These are phyloP conservation scores for Agrotis clavis DNA, from an alignment of 2,888 invertebrate species.

Conservation along the genomic window DNA sequence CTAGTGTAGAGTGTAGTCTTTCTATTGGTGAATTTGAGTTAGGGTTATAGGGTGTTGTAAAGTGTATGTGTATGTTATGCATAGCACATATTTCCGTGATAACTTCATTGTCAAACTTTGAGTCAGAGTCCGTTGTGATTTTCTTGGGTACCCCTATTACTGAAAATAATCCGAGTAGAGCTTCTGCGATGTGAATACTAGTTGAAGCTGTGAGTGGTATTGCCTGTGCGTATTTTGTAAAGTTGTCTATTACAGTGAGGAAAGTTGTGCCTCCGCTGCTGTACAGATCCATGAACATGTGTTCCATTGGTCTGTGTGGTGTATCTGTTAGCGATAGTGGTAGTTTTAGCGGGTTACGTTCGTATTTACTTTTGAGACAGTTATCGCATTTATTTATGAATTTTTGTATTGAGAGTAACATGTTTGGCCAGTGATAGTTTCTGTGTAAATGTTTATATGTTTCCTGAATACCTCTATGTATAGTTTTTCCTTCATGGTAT, in stretches of 20 bases:
- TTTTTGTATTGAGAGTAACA: slow-evolving; percentile 59
- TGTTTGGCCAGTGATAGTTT: slow-evolving; percentile 47
- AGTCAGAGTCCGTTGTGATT: slow-evolving; percentile 64
- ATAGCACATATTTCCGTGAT: slow-evolving; percentile 60
- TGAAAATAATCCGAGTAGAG: slow-evolving; percentile 53
- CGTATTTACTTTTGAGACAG: slow-evolving; percentile 65
- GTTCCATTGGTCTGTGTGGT: slow-evolving; percentile 41
- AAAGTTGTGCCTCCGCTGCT: slow-evolving; percentile 54
- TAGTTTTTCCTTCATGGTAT: slow-evolving; percentile 43
- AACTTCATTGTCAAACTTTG: slow-evolving; percentile 65
- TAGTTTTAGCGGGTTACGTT: slow-evolving; percentile 62
- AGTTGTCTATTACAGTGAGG: slow-evolving; percentile 65
- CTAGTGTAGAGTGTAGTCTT: slow-evolving; percentile 55
- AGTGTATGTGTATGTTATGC: slow-evolving; percentile 57
- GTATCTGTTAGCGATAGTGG: slow-evolving; percentile 64
- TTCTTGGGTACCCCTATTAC: slow-evolving; percentile 58
- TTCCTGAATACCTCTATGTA: slow-evolving; percentile 44
- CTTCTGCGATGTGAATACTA: slow-evolving; percentile 60
- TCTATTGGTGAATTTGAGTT: slow-evolving; percentile 62
- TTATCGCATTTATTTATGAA: slow-evolving; percentile 66
- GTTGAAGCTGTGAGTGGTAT: slow-evolving; percentile 51
- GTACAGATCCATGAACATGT: slow-evolving; percentile 54
- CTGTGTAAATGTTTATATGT: slow-evolving; percentile 38
- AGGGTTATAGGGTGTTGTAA: slow-evolving; percentile 59
- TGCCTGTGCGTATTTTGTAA: slow-evolving; percentile 66